Evolutionary conservation across 2,797 vertebrate species (phyloP).

Genomic region (Poeciliopsis gracilis): DNA sequence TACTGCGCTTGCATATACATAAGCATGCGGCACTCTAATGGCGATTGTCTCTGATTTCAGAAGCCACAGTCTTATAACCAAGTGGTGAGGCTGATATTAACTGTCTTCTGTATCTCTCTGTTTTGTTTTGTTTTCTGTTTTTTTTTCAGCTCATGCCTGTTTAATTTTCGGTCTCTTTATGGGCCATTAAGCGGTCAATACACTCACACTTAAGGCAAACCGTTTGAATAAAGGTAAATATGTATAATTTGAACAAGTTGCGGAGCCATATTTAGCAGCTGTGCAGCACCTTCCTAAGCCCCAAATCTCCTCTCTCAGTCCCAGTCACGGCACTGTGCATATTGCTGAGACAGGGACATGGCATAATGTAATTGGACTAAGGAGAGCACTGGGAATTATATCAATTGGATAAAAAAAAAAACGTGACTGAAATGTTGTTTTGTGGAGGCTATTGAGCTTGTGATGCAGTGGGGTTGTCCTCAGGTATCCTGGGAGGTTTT

Average conservation of each 20-base stretch:
- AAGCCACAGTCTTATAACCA: conserved; percentile 67
- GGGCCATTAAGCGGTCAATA: conserved; percentile 25
- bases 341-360: conserved; percentile 83
- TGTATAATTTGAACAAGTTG: conserved; percentile 22
- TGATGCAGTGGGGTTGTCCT: conserved; percentile 74
- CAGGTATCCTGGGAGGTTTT: conserved; percentile 68
- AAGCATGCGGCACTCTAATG: neutral
- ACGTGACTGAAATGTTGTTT: conserved; percentile 77
- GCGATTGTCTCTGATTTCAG: conserved; percentile 70
- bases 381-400: conserved; percentile 83
- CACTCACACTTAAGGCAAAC: conserved; percentile 11
- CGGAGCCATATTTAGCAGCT: conserved; percentile 65
- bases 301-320: conserved; percentile 49
- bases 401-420: conserved; percentile 63
- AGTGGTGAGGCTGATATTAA: conserved; percentile 54
- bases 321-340: conserved; percentile 75
- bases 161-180: conserved; percentile 13
- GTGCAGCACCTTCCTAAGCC: conserved; percentile 70
- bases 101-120: conserved; percentile 29
- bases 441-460: conserved; percentile 78
- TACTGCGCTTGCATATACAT: conserved; percentile 13
- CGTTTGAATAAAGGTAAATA: conserved; percentile 41
- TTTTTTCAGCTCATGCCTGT: conserved; percentile 29
- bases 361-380: conserved; percentile 86
- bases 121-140: neutral